Conservation (phyloP, 2,797 vertebrate species). For the Arremon aurantiirostris region DNA sequence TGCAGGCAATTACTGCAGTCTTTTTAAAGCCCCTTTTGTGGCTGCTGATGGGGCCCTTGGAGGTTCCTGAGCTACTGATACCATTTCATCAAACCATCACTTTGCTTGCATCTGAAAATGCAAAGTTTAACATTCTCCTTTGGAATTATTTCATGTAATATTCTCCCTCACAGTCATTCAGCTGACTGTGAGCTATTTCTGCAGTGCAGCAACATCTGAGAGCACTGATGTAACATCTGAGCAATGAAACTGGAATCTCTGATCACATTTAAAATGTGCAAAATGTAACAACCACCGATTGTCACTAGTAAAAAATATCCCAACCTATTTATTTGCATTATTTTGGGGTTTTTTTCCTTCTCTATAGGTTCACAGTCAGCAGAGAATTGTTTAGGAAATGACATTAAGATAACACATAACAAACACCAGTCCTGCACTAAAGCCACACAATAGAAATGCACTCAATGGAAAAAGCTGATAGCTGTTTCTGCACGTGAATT, state of each 20-base stretch:
- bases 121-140: not conserved
- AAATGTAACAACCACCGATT: not conserved
- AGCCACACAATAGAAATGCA: not conserved
- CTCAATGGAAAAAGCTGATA: not conserved
- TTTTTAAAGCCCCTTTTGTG: conserved; percentile 27
- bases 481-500: not conserved
- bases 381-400: not conserved
- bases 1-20: conserved; percentile 25
- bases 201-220: not conserved
- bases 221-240: rapidly evolving
- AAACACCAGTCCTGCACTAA: not conserved
- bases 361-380: not conserved
- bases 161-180: not conserved
- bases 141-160: not conserved
- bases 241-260: not conserved
- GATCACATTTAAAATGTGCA: not conserved
- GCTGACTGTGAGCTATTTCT: not conserved
- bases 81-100: not conserved
- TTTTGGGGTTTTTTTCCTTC: not conserved
- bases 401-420: not conserved
- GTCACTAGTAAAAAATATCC: not conserved
- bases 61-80: not conserved
- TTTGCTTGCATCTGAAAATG: conserved; percentile 21
- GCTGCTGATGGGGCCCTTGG: not conserved
- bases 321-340: not conserved